Evolutionary conservation across 2,113 vertebrate species (phyloP), one percentile per base, ranked within the genome.

Genomic region (Sylvietta virens): DNA sequence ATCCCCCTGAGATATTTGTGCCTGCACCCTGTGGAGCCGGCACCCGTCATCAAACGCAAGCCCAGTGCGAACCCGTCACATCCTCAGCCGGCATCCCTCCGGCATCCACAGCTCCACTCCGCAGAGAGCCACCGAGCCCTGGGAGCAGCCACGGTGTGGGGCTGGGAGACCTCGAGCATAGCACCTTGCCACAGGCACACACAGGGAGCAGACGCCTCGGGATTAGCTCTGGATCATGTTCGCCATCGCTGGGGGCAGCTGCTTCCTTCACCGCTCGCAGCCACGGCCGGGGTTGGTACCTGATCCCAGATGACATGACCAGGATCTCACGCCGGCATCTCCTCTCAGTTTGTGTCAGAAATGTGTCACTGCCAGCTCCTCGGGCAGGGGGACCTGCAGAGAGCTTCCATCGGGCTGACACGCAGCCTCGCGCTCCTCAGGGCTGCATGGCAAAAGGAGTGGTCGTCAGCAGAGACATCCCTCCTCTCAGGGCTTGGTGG

Each of bases 251-350:
- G 3, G 7, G 81, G 88, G 86, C 93, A 92, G 91, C 86, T 91
- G 91, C 81, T 86, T 81, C 74, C 88, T 60, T 88, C 87, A 8
- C 27, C 13, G 86, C 92, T 51, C 7, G 42, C 57, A 81, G 88
- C 58, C 56, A 72, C 1, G 3, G 78, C 60, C 8, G 64, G 50
- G 56, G 70, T 89, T 71, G 93, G 84, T 95, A 95, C 90, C 82
- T 95, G 94, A 97, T 97, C 94, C 92, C 76, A 80, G 47, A 51
- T 95, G 96, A 97, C 96, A 93, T 23, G 82, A 94, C 66, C 7
- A 20, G 92, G 92, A 91, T 94, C 85, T 93, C 76, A 76, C 0
- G 50, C 60, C 4, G 1, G 89, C 88, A 74, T 95, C 73, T 90
- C 91, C 92, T 95, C 90, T 87, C 78, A 30, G 70, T 85, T 94